phyloP scores from a whole-genome alignment of 2,797 vertebrate species.

The Decapterus maruadsi region DNA sequence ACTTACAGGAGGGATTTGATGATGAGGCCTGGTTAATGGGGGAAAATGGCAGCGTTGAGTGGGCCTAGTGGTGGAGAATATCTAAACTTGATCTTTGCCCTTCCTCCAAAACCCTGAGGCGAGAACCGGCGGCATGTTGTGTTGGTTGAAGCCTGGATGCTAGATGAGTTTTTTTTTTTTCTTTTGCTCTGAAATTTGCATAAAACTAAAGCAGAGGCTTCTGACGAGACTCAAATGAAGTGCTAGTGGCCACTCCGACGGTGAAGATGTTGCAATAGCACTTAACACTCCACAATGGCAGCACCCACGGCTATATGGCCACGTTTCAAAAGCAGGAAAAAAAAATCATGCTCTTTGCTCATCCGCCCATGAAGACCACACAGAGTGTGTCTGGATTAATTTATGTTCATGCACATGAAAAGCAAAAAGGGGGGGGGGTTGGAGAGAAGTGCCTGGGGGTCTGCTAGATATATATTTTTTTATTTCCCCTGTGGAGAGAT shows the following conservation, averaged over 20 bases:
- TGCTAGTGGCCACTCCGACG: conserved; percentile 66
- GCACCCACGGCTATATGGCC: conserved; percentile 7
- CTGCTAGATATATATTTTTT: conserved; percentile 5
- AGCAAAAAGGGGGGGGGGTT: conserved; percentile 30
- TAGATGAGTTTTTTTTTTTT: too few species aligned
- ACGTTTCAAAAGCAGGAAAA: conserved; percentile 11
- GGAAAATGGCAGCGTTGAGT: background rate
- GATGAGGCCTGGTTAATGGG: conserved; percentile 1
- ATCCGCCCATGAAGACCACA: conserved; percentile 37
- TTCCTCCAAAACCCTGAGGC: background rate
- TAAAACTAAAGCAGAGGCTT: background rate
- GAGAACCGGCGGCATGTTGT: background rate
- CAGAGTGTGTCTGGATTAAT: conserved; percentile 44
- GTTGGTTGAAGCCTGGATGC: background rate
- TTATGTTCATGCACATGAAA: conserved; percentile 40
- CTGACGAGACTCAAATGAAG: conserved; percentile 34
- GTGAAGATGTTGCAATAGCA: conserved; percentile 53
- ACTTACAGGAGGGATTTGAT: conserved; percentile 11
- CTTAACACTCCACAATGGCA: conserved; percentile 48
- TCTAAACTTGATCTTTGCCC: conserved; percentile 1
- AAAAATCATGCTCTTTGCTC: conserved; percentile 43
- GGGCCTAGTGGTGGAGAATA: background rate
- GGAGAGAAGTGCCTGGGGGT: conserved; percentile 42
- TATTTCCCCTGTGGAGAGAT: conserved; percentile 12
- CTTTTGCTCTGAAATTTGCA: background rate